These are phyloP conservation scores for Xanthorhoe designata DNA, from an alignment of 2,888 invertebrate genomes.

Conservation along the genomic window DNA sequence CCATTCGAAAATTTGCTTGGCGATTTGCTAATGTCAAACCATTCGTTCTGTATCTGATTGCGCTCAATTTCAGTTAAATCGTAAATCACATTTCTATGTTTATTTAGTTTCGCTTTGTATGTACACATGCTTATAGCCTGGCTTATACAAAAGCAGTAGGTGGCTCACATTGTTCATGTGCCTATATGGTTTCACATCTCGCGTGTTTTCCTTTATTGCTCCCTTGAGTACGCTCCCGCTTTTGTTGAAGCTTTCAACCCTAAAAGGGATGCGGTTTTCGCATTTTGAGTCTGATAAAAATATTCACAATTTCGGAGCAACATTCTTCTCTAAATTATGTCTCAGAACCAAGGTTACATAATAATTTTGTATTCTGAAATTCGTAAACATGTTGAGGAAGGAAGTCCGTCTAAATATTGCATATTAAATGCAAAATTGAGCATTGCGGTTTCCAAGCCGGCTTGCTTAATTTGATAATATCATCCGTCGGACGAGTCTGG, in stretches of 20 bases:
- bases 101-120: slow-evolving; percentile 6
- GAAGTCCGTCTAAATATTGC: slow-evolving; percentile 24
- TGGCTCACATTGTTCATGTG: slow-evolving; percentile 32
- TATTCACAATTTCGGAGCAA: slow-evolving; percentile 18
- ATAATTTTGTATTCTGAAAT: slow-evolving; percentile 2
- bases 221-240: slow-evolving; percentile 55
- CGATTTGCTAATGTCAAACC: slow-evolving; percentile 14
- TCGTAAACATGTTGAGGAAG: slow-evolving; percentile 23
- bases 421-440: slow-evolving; percentile 33
- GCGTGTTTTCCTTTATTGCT: slow-evolving; percentile 46
- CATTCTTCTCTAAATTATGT: slow-evolving; percentile 11
- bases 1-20: slow-evolving; percentile 16
- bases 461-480: slow-evolving; percentile 45
- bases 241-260: slow-evolving; percentile 47
- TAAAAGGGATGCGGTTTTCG: slow-evolving; percentile 50
- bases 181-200: slow-evolving; percentile 44
- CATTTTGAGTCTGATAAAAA: slow-evolving; percentile 28
- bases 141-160: slow-evolving; percentile 11
- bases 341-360: slow-evolving; percentile 1
- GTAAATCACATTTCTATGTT: slow-evolving; percentile 10
- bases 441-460: slow-evolving; percentile 38
- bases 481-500: slow-evolving; percentile 42
- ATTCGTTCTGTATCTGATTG: slow-evolving; percentile 12
- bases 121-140: not conserved
- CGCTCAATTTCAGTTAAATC: slow-evolving; percentile 8